Percentiles rank a stretch among this genome's conserved stretches.
phyloP scores from a whole-genome alignment of 2,888 invertebrate genomes.

The Caenorhabditis imperialis region DNA sequence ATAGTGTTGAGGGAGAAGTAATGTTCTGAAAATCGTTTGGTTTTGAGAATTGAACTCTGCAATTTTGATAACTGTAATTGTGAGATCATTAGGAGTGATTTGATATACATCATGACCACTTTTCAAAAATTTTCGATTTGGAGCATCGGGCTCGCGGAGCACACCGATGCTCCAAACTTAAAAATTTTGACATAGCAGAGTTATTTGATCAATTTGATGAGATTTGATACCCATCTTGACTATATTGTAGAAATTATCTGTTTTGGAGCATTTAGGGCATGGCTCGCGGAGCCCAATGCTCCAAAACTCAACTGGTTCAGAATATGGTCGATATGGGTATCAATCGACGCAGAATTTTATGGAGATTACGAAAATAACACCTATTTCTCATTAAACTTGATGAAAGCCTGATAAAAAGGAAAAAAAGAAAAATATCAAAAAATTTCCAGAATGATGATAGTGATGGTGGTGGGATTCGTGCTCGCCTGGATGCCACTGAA shows the following conservation, averaged over 20 bases:
- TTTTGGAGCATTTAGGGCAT: neutral
- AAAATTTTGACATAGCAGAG: neutral
- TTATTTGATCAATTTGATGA: neutral
- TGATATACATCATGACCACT: neutral
- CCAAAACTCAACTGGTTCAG: too few species aligned
- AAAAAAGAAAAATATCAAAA: too few species aligned
- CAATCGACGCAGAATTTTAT: too few species aligned
- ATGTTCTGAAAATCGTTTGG: neutral
- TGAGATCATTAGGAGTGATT: neutral
- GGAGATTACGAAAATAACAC: too few species aligned
- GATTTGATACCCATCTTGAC: too few species aligned
- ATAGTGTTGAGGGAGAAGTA: too few species aligned
- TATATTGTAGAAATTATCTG: neutral
- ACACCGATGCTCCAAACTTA: neutral
- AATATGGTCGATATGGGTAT: too few species aligned
- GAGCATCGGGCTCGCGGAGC: neutral
- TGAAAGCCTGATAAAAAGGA: slow-evolving; percentile 5
- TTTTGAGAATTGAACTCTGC: too few species aligned
- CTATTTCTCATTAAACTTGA: too few species aligned
- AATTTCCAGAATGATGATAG: slow-evolving; percentile 76
- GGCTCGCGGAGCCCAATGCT: neutral
- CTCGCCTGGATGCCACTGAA: slow-evolving; percentile 77
- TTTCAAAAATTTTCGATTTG: slow-evolving; percentile 1
- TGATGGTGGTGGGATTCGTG: slow-evolving; percentile 75
- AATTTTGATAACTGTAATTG: neutral